Evolutionary conservation across 2,113 vertebrate genomes (phyloP).

Genomic region (Podarcis cretensis): DNA sequence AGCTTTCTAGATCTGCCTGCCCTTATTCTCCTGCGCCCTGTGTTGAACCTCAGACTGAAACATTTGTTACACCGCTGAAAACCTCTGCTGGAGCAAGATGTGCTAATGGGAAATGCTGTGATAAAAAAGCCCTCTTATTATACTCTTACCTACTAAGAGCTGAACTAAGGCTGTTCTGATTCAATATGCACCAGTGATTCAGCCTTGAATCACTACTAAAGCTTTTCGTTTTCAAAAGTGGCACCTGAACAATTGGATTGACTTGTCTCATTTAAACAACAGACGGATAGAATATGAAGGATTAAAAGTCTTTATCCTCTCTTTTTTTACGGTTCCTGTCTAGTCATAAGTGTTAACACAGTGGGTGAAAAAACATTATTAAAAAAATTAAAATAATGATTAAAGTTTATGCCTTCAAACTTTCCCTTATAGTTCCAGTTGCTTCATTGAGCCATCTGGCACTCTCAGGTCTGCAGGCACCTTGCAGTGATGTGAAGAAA

Average conservation of each 20-base stretch:
- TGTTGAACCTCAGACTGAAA: constrained; percentile 20
- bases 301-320: not conserved
- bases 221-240: not conserved
- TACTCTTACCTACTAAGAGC: constrained; percentile 9
- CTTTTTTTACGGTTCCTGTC: not conserved
- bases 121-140: constrained; percentile 24
- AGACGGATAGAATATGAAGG: constrained; percentile 13
- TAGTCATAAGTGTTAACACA: not conserved
- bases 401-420: not conserved
- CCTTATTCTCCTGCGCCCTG: not conserved
- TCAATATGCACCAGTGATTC: constrained; percentile 40
- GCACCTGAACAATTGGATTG: constrained; percentile 33
- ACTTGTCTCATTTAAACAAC: constrained; percentile 17
- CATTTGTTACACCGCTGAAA: constrained; percentile 49
- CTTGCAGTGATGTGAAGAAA: not conserved
- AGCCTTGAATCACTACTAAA: constrained; percentile 33
- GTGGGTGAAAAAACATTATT: not conserved
- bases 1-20: not conserved
- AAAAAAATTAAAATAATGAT: too few species aligned
- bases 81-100: not conserved
- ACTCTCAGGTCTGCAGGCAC: not conserved
- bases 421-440: not conserved
- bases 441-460: not conserved
- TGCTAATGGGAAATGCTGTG: constrained; percentile 34
- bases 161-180: constrained; percentile 48